These are phyloP conservation scores for Merluccius polli DNA, from an alignment of 2,797 vertebrate species.

Conservation along the genomic window DNA sequence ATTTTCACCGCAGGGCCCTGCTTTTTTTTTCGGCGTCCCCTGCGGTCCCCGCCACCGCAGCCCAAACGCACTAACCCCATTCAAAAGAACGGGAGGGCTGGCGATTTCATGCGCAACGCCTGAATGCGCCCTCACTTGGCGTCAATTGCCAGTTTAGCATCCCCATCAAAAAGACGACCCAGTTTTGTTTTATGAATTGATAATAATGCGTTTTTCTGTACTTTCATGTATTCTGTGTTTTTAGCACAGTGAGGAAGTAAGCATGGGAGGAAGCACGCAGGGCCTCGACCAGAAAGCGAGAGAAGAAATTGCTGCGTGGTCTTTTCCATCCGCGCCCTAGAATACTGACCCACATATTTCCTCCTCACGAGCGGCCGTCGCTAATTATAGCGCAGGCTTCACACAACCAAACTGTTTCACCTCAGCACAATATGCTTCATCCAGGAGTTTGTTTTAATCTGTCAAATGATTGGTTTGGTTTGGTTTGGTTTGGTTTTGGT, in stretches of 20 bases:
- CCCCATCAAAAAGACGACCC: no score
- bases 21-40: no score
- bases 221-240: slow-evolving; percentile 18
- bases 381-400: slow-evolving; percentile 49
- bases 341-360: slow-evolving; percentile 70
- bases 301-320: slow-evolving; percentile 47
- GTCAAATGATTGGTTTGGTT: no score
- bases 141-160: no score
- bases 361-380: slow-evolving; percentile 57
- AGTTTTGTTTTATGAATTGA: no score
- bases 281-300: slow-evolving; percentile 35
- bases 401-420: slow-evolving; percentile 32
- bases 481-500: neutral
- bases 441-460: no score
- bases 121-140: no score
- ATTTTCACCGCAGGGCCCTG: no score
- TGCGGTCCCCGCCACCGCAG: no score
- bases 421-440: neutral
- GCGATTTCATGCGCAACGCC: no score
- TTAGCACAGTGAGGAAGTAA: slow-evolving; percentile 20
- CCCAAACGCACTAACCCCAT: neutral
- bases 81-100: neutral
- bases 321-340: slow-evolving; percentile 66
- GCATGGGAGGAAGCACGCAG: slow-evolving; percentile 42
- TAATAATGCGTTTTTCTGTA: neutral